These are phyloP conservation scores for Hypotaenidia philippensis DNA, from an alignment of 2,797 vertebrate genomes.

Conservation along the genomic window DNA sequence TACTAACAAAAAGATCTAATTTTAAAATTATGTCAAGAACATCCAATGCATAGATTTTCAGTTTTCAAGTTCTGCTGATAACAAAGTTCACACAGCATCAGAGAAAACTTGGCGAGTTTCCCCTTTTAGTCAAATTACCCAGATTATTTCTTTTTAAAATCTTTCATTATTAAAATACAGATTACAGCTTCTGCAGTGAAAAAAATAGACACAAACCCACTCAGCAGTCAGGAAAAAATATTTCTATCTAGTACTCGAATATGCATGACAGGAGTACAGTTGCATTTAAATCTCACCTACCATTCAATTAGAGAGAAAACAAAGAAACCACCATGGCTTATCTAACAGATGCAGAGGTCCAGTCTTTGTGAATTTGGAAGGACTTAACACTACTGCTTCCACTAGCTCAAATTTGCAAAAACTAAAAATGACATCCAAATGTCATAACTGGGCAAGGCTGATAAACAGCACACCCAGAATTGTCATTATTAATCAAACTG, in stretches of 20 bases:
- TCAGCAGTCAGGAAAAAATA: background rate
- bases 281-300: background rate
- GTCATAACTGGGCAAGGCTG: background rate
- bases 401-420: background rate
- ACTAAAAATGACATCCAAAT: constrained; percentile 22
- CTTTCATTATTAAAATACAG: background rate
- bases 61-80: background rate
- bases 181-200: background rate
- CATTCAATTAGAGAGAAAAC: background rate
- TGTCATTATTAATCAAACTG: background rate
- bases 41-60: background rate
- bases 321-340: background rate
- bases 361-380: background rate
- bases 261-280: background rate
- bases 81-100: background rate
- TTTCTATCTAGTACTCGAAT: background rate
- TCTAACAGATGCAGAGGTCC: background rate
- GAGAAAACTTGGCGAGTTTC: background rate
- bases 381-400: background rate
- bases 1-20: background rate
- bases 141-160: background rate
- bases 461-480: background rate
- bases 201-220: background rate
- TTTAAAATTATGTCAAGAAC: background rate
- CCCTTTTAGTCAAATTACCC: background rate